Evolutionary conservation across 2,797 vertebrate genomes (phyloP).

Genomic region (Notolepis coatsorum): DNA sequence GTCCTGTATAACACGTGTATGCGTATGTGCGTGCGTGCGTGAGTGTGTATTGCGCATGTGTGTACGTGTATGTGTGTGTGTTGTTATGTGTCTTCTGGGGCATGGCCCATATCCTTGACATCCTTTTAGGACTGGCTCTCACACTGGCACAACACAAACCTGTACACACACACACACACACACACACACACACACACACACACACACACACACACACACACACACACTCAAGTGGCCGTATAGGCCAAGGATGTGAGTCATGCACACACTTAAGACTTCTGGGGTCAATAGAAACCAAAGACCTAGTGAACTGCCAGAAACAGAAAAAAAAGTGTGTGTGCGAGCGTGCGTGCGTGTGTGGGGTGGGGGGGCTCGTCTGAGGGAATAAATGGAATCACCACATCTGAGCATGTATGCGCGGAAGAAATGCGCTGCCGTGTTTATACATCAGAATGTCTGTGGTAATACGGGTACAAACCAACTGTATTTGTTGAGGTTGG

Average conservation of each 20-base stretch:
- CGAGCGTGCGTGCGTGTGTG: too few relatives aligned
- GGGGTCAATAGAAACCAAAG: not conserved
- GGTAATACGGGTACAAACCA: too few relatives aligned
- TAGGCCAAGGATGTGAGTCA: not conserved
- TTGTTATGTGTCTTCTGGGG: slow-evolving; percentile 7
- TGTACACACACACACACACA: not conserved
- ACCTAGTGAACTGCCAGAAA: not conserved
- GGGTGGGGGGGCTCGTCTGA: too few relatives aligned
- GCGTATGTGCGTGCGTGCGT: slow-evolving; percentile 36
- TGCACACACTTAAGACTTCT: not conserved
- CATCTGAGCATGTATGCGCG: not conserved
- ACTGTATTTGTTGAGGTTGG: too few relatives aligned
- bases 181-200: not conserved
- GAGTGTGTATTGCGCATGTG: too few relatives aligned
- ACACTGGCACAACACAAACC: slow-evolving; percentile 1
- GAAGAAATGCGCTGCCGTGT: too few relatives aligned
- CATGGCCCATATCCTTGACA: slow-evolving; percentile 3
- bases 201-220: not conserved
- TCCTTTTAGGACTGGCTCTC: not conserved
- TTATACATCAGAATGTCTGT: too few relatives aligned
- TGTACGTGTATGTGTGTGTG: not conserved
- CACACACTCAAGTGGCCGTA: not conserved
- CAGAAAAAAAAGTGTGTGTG: not conserved
- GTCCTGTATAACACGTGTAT: slow-evolving; percentile 10
- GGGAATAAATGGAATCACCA: too few relatives aligned